Evolutionary conservation across 2,113 vertebrate species (phyloP), one percentile per base, ranked within the genome.

Genomic region (Oxygymnocypris stewartii): DNA sequence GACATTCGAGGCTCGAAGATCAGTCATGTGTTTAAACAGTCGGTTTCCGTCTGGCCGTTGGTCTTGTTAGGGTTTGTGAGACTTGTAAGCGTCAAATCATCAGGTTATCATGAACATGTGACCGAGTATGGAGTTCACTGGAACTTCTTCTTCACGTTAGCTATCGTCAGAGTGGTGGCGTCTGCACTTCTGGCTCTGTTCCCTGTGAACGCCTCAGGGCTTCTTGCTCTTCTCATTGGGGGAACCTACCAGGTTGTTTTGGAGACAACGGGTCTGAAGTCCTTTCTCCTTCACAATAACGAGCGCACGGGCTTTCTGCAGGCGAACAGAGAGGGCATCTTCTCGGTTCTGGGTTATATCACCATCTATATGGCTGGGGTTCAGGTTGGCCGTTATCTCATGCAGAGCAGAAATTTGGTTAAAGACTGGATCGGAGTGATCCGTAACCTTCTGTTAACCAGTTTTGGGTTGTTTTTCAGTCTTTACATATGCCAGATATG

Each of bases 91-190:
- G 88, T 98, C 42, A 99, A 98, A 92, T 95, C 95, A 42, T 80
- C 96, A 1, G 94, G 92, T 12, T 99, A 99, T 89, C 97, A 98
- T 0, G 97, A 99, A 87, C 98, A 99, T 40, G 88, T 96, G 47
- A 96, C 96, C 0, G 97, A 99, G 88, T 99, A 99, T 4, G 98
- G 98, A 0, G 91, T 98, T 83, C 97, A 99, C 89, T 99, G 98
- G 98, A 99, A 99, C 91, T 99, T 99, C 80, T 99, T 99, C 90
- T 99, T 99, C 87, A 99, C 97, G 0, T 86, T 99, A 81, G 95
- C 96, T 0, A 81, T 95, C 4, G 96, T 99, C 35, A 95, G 96
- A 89, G 89, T 98, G 25, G 79, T 94, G 71, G 95, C 96, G 5
- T 97, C 97, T 14, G n/a, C 95, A 23, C 89, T 99, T 59, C 89